Percentiles rank a stretch among this genome's conserved stretches.
phyloP scores from a whole-genome alignment of 2,888 invertebrate species.

The Ophioninae sp. region DNA sequence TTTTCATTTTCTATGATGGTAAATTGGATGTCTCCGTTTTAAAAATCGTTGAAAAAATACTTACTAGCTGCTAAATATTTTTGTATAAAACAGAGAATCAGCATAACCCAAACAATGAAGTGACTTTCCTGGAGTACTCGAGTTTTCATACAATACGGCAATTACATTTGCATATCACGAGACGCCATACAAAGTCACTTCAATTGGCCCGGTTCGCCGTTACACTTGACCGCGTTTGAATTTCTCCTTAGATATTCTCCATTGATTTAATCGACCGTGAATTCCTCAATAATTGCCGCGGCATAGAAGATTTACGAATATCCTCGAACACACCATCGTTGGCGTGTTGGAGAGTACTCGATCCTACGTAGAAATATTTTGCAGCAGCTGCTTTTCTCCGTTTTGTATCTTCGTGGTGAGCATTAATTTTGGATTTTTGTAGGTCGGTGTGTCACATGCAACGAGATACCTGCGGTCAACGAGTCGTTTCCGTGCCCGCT shows the following conservation, averaged over 20 bases:
- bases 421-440: conserved; percentile 57
- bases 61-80: too few species aligned
- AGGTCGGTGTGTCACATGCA: conserved; percentile 93
- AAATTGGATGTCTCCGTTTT: too few species aligned
- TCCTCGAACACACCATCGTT: background rate
- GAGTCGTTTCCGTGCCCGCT: conserved; percentile 91
- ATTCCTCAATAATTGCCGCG: background rate
- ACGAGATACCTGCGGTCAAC: conserved; percentile 91
- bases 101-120: too few species aligned
- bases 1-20: too few species aligned
- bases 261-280: background rate
- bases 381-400: background rate
- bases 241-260: too few species aligned
- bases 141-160: too few species aligned
- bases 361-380: background rate
- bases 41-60: too few species aligned
- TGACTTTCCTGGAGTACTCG: too few species aligned
- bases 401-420: conserved; percentile 22
- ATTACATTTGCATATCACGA: too few species aligned
- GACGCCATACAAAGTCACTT: too few species aligned
- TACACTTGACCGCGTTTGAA: background rate
- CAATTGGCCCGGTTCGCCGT: background rate
- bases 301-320: background rate
- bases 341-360: background rate
- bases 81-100: too few species aligned